These are phyloP conservation scores for Anadara kagoshimensis DNA, from an alignment of 1,140 invertebrate genomes.

Conservation along the genomic window DNA sequence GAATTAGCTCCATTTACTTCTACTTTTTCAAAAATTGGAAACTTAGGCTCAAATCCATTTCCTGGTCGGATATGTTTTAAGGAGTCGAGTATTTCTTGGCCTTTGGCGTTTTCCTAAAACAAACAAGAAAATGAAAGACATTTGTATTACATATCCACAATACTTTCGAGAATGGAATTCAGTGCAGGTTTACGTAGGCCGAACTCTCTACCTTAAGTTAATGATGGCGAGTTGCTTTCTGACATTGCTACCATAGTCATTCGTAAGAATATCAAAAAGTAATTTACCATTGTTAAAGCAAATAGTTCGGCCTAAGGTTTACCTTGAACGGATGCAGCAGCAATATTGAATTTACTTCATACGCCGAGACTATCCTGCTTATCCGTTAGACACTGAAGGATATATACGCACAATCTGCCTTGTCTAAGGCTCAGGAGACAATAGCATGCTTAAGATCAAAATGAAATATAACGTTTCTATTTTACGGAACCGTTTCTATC, in stretches of 20 bases:
- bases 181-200: too few species aligned
- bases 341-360: too few species aligned
- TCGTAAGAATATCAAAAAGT: background rate
- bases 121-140: background rate
- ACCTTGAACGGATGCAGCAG: too few species aligned
- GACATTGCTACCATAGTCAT: too few species aligned
- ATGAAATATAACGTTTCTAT: too few species aligned
- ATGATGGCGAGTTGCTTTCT: too few species aligned
- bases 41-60: constrained; percentile 76
- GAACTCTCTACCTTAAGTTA: background rate
- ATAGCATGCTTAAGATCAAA: too few species aligned
- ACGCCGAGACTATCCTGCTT: too few species aligned
- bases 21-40: constrained; percentile 76
- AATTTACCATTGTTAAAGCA: background rate
- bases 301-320: background rate
- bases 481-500: too few species aligned
- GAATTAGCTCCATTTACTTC: constrained; percentile 79
- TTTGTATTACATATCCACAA: background rate
- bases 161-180: background rate
- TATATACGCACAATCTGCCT: too few species aligned
- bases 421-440: too few species aligned
- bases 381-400: too few species aligned
- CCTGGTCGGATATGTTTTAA: constrained; percentile 78
- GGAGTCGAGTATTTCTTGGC: constrained; percentile 75
- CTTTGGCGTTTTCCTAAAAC: constrained; percentile 75